Conservation (phyloP, 2,797 vertebrate genomes). For the Kryptopterus vitreolus region DNA sequence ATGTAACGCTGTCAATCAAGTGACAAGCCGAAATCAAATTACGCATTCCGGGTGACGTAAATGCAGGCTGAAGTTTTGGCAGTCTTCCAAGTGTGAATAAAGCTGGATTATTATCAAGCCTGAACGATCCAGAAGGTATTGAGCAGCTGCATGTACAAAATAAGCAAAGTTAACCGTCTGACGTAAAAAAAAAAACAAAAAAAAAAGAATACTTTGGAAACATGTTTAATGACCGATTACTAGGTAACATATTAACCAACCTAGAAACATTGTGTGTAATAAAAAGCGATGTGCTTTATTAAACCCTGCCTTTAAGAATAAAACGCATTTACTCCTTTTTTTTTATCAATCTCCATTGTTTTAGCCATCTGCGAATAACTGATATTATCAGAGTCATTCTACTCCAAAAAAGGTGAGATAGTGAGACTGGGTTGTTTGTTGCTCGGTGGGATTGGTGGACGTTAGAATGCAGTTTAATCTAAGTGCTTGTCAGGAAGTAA, state of each 20-base stretch:
- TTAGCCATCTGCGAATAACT: not conserved
- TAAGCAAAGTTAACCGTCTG: not conserved
- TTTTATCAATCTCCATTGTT: not conserved
- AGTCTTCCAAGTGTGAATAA: not conserved
- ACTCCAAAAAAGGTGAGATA: too few species aligned
- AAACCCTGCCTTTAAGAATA: too few species aligned
- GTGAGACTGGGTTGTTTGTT: too few species aligned
- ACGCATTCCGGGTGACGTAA: not conserved
- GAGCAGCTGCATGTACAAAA: not conserved
- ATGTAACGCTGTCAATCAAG: not conserved
- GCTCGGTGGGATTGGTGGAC: too few species aligned
- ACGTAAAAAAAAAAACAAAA: too few species aligned
- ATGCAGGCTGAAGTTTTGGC: not conserved
- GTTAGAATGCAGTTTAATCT: too few species aligned
- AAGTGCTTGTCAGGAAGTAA: too few species aligned
- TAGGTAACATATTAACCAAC: not conserved
- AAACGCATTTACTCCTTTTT: not conserved
- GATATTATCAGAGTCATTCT: too few species aligned
- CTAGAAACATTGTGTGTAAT: not conserved
- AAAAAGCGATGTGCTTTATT: too few species aligned
- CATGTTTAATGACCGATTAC: not conserved
- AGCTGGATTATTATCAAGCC: conserved; percentile 9
- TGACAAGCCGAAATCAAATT: not conserved
- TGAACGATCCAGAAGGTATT: not conserved
- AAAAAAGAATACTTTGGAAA: conserved; percentile 12